These are phyloP conservation scores for Apamea monoglypha DNA, from an alignment of 2,888 invertebrate genomes.

Conservation along the genomic window DNA sequence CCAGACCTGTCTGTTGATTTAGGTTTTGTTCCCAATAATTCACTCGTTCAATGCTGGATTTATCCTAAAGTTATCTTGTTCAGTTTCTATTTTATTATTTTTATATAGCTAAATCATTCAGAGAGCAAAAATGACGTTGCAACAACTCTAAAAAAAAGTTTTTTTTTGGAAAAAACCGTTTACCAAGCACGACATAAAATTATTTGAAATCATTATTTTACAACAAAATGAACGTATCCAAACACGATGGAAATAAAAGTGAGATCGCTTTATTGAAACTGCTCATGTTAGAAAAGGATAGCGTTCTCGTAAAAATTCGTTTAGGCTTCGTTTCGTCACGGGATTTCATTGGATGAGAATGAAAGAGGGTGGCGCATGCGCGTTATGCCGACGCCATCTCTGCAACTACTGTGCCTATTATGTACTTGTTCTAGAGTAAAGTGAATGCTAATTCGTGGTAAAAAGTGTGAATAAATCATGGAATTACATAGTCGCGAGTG, in stretches of 20 bases:
- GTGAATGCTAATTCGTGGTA: constrained; percentile 80
- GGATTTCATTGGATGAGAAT: constrained; percentile 83
- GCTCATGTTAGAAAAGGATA: constrained; percentile 66
- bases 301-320: constrained; percentile 76
- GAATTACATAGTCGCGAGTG: constrained; percentile 79
- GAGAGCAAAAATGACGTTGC: not conserved
- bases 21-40: not conserved
- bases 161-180: constrained; percentile 37
- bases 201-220: constrained; percentile 41
- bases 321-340: constrained; percentile 78
- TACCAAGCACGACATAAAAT: constrained; percentile 7
- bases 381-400: constrained; percentile 91
- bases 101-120: not conserved
- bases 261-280: constrained; percentile 42
- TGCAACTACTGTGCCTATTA: constrained; percentile 87
- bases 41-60: not conserved
- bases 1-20: too few relatives aligned
- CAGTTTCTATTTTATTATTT: not conserved
- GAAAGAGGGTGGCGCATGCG: constrained; percentile 90
- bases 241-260: constrained; percentile 36
- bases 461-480: constrained; percentile 83
- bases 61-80: too few relatives aligned
- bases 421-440: constrained; percentile 82
- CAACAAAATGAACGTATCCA: constrained; percentile 59
- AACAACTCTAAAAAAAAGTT: not conserved